Percentiles rank a stretch among this genome's conserved stretches.
phyloP scores from a whole-genome alignment of 2,797 vertebrate species.

The Chrysolophus pictus region DNA sequence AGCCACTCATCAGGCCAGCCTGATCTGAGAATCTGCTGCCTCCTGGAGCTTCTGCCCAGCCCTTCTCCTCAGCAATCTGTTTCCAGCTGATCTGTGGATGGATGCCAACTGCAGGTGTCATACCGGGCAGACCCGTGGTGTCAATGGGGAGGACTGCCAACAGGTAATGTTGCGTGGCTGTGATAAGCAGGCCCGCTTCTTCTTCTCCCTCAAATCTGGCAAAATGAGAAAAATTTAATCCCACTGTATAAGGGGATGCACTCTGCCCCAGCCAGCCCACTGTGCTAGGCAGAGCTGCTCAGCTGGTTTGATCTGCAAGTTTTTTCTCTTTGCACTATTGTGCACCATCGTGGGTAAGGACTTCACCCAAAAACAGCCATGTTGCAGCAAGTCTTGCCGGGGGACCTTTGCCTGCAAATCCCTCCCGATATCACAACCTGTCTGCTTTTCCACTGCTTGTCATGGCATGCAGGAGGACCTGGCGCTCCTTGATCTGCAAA shows the following conservation, averaged over 20 bases:
- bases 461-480: not conserved
- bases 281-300: not conserved
- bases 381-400: not conserved
- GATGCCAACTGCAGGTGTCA: not conserved
- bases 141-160: accelerated
- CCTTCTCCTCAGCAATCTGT: not conserved
- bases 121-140: accelerated
- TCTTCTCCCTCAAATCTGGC: not conserved
- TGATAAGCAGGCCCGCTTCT: not conserved
- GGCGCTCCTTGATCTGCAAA: accelerated
- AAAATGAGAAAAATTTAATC: not conserved
- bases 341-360: not conserved
- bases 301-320: not conserved
- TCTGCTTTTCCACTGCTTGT: not conserved
- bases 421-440: not conserved
- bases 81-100: not conserved
- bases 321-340: not conserved
- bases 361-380: not conserved
- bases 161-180: not conserved
- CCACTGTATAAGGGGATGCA: not conserved
- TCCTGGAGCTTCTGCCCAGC: accelerated
- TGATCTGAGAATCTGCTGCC: not conserved
- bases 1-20: not conserved
- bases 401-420: not conserved
- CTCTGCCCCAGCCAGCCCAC: not conserved